These are phyloP conservation scores for Sebastiscus tertius DNA, from an alignment of 2,797 vertebrate species.

Conservation along the genomic window DNA sequence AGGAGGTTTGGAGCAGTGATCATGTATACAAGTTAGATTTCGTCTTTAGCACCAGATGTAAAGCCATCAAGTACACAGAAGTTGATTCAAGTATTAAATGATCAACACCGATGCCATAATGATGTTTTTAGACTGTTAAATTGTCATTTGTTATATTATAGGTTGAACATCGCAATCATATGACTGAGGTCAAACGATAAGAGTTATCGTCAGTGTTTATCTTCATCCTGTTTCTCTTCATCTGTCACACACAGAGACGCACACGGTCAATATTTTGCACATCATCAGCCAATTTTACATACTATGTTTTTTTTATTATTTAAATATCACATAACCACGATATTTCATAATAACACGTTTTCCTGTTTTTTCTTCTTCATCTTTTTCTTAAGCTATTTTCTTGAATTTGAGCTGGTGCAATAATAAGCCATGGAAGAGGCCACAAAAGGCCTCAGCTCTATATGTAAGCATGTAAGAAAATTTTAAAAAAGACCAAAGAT, in stretches of 20 bases:
- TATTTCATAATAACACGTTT: slow-evolving; percentile 5
- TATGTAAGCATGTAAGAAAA: background rate
- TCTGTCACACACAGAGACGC: background rate
- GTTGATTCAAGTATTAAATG: background rate
- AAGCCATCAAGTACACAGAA: background rate
- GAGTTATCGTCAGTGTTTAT: background rate
- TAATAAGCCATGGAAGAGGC: slow-evolving; percentile 34
- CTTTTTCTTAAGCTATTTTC: slow-evolving; percentile 10
- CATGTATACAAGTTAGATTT: background rate
- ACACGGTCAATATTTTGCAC: slow-evolving; percentile 17
- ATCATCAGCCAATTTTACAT: background rate
- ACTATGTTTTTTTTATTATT: slow-evolving; percentile 22
- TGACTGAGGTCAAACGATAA: background rate
- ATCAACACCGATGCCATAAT: background rate
- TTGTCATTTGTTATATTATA: background rate
- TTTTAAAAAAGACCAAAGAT: slow-evolving; percentile 58
- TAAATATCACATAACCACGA: slow-evolving; percentile 17
- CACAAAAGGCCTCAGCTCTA: slow-evolving; percentile 14
- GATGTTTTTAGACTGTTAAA: background rate
- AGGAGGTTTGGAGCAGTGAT: background rate
- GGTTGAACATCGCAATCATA: background rate
- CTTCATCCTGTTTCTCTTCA: background rate
- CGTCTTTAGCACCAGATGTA: background rate
- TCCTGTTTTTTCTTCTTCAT: background rate
- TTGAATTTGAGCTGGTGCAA: slow-evolving; percentile 63